These are phyloP conservation scores for Iselma pallidipennis DNA, from an alignment of 2,888 invertebrate genomes.

Conservation along the genomic window DNA sequence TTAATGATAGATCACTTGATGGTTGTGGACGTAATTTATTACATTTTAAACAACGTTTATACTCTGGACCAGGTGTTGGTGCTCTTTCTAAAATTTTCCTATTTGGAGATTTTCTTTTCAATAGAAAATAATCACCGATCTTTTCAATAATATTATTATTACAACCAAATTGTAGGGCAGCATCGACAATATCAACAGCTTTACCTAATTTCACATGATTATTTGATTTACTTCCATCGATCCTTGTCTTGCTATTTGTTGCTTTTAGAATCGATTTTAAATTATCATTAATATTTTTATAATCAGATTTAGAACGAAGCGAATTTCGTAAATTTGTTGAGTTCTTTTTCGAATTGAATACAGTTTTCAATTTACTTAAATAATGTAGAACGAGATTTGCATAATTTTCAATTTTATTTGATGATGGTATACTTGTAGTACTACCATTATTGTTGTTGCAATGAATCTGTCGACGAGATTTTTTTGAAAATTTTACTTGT, in stretches of 20 bases:
- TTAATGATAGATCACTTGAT: too few relatives aligned
- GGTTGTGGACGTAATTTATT: conserved; percentile 1
- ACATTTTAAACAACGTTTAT: conserved; percentile 9
- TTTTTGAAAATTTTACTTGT: neutral
- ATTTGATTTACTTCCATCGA: neutral
- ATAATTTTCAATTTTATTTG: conserved; percentile 32
- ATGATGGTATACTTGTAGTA: too few relatives aligned
- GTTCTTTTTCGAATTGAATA: conserved; percentile 23
- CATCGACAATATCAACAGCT: conserved; percentile 37
- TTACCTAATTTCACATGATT: neutral
- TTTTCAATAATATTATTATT: conserved; percentile 39
- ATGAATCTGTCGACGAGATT: too few relatives aligned
- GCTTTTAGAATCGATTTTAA: conserved; percentile 3
- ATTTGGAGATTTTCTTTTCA: conserved; percentile 22
- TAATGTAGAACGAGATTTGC: conserved; percentile 39
- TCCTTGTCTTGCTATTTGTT: conserved; percentile 2
- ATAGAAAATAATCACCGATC: conserved; percentile 36
- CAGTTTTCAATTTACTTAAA: conserved; percentile 35
- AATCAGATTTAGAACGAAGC: neutral
- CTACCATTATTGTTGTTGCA: neutral
- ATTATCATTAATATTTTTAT: too few relatives aligned
- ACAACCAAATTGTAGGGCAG: conserved; percentile 41
- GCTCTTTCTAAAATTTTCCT: neutral
- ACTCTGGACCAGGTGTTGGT: conserved; percentile 14
- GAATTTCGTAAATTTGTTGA: neutral